A percentile compares a stretch with the other conserved stretches of the same genome.
phyloP scores from a whole-genome alignment of 2,113 vertebrate genomes.

The Odocoileus hemionus region DNA sequence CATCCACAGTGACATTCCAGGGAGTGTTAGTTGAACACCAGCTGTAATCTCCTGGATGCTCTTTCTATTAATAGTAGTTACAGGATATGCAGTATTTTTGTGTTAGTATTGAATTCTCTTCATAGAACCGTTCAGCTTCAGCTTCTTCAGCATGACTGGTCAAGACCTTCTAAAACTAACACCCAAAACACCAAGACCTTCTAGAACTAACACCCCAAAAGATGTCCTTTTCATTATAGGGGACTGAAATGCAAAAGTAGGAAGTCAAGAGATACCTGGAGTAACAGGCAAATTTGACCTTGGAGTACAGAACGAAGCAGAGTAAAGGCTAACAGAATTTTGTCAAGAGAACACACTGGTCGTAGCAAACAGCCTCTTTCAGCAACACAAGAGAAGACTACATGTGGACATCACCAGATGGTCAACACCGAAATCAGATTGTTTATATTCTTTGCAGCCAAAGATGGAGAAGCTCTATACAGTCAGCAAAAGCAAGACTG shows the following conservation, averaged over 20 bases:
- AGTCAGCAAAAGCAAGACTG: not conserved
- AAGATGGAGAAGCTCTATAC: not conserved
- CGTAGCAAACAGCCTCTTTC: not conserved
- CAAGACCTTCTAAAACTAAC: not conserved
- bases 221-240: not conserved
- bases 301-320: not conserved
- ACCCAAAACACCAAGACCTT: not conserved
- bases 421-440: not conserved
- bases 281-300: not conserved
- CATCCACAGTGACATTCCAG: not conserved
- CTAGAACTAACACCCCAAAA: not conserved
- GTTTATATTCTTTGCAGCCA: not conserved
- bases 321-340: not conserved
- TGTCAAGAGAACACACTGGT: not conserved
- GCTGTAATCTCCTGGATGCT: not conserved
- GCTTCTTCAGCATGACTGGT: not conserved
- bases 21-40: not conserved
- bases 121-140: rapidly evolving
- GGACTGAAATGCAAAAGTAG: not conserved
- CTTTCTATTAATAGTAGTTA: not conserved
- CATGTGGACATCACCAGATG: not conserved
- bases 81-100: not conserved
- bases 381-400: not conserved
- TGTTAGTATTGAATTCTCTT: not conserved
- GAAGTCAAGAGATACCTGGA: not conserved